Conservation (phyloP, 2,797 vertebrate genomes). For the Halcyon chelicuti region DNA sequence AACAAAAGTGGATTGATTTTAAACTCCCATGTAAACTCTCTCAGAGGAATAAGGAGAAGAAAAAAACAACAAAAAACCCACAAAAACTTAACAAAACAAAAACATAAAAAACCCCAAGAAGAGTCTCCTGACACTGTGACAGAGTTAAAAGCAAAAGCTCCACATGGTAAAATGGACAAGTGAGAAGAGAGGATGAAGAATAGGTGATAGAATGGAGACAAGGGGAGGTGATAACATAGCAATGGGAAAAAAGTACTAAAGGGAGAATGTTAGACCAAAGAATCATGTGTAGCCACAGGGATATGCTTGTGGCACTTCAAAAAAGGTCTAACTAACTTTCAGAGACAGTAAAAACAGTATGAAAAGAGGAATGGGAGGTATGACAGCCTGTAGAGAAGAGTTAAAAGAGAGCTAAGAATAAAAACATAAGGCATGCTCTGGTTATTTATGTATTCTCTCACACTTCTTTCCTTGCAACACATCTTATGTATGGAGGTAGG, state of each 20-base stretch:
- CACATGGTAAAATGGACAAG: not conserved
- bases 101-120: too few relatives aligned
- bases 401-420: not conserved
- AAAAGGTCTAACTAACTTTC: not conserved
- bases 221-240: not conserved
- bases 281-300: not conserved
- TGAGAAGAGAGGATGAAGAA: not conserved
- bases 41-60: not conserved
- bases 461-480: not conserved
- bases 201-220: not conserved
- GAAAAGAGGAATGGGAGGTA: not conserved
- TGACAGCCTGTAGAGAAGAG: not conserved
- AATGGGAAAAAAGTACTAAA: not conserved
- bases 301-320: not conserved
- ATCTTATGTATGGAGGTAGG: not conserved
- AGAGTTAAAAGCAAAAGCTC: not conserved
- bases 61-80: not conserved
- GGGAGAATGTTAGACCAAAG: not conserved
- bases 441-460: not conserved
- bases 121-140: not conserved
- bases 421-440: not conserved
- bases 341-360: not conserved
- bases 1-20: not conserved
- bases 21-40: not conserved
- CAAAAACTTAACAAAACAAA: too few relatives aligned